A percentile compares a stretch with the other conserved stretches of the same genome.
Evolutionary conservation across 2,113 vertebrate genomes (phyloP).

Genomic region (Chionis minor): DNA sequence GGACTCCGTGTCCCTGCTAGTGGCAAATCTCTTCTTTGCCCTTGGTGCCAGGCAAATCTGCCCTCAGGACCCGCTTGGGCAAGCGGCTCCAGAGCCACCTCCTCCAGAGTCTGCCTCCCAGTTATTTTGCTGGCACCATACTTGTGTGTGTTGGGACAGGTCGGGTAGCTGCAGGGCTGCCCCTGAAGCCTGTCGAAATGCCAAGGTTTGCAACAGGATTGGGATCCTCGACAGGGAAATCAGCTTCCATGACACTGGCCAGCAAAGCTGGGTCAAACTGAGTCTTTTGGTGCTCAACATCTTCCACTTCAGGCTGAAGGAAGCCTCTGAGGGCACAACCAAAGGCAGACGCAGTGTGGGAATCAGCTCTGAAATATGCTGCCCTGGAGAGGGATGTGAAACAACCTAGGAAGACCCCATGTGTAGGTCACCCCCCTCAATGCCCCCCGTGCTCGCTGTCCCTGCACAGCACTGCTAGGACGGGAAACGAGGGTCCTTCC

Average conservation of each 20-base stretch:
- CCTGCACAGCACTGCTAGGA: fast-evolving
- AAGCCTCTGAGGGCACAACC: not conserved
- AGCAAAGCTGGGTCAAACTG: not conserved
- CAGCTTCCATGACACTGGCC: not conserved
- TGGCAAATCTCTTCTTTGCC: not conserved
- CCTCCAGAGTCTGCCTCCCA: not conserved
- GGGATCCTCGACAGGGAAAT: not conserved
- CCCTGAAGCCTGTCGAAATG: not conserved
- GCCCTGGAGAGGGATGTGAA: not conserved
- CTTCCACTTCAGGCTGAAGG: not conserved
- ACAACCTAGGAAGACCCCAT: not conserved
- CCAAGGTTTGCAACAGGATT: not conserved
- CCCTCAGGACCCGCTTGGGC: not conserved
- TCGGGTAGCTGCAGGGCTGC: not conserved
- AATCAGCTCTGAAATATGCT: fast-evolving
- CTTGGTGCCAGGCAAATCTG: not conserved
- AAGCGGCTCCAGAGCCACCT: not conserved
- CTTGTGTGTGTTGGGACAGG: not conserved
- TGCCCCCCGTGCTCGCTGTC: fast-evolving
- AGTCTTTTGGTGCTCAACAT: fast-evolving
- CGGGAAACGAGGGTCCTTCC: fast-evolving
- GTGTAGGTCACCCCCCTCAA: not conserved
- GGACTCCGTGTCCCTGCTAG: not conserved
- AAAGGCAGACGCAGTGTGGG: not conserved
- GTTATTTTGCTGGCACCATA: not conserved